These are phyloP conservation scores for Centropus bengalensis DNA, from an alignment of 2,113 vertebrate species.

Conservation along the genomic window DNA sequence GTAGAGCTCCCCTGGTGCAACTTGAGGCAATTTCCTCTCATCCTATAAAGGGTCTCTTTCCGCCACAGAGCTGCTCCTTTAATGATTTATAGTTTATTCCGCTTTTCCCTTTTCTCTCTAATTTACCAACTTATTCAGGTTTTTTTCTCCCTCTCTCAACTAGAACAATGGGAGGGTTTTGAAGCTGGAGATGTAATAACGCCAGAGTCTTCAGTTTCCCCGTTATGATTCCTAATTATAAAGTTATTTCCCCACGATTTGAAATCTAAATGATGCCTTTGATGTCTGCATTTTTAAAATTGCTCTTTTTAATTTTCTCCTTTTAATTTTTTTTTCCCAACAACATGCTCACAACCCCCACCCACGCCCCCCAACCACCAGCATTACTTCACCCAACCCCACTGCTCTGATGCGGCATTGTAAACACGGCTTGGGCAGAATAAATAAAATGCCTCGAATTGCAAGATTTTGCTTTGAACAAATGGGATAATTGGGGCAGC, in stretches of 20 bases:
- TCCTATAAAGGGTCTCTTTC: neutral
- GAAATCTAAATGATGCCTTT: slow-evolving; percentile 73
- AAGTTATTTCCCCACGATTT: slow-evolving; percentile 75
- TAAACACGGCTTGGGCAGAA: slow-evolving; percentile 63
- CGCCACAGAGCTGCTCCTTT: neutral
- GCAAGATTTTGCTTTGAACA: slow-evolving; percentile 71
- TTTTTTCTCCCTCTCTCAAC: slow-evolving; percentile 36
- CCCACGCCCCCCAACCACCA: neutral
- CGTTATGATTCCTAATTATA: slow-evolving; percentile 72
- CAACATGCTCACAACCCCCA: neutral
- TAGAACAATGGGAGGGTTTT: slow-evolving; percentile 72
- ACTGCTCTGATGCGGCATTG: slow-evolving; percentile 28
- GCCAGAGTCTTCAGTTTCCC: slow-evolving; percentile 36
- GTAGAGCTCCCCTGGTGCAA: too few species aligned
- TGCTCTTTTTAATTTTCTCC: slow-evolving; percentile 45
- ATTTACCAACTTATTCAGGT: slow-evolving; percentile 43
- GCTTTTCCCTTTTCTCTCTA: slow-evolving; percentile 20
- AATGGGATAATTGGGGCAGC: slow-evolving; percentile 75
- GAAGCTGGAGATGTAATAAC: slow-evolving; percentile 58
- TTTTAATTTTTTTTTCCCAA: slow-evolving; percentile 39
- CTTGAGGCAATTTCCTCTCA: too few species aligned
- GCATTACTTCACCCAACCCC: slow-evolving; percentile 45
- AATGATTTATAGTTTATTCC: slow-evolving; percentile 59
- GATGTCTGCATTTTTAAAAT: slow-evolving; percentile 52
- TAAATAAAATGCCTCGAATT: slow-evolving; percentile 74